Conservation (phyloP, 2,888 invertebrate genomes). For the Sarcophaga variegata region DNA sequence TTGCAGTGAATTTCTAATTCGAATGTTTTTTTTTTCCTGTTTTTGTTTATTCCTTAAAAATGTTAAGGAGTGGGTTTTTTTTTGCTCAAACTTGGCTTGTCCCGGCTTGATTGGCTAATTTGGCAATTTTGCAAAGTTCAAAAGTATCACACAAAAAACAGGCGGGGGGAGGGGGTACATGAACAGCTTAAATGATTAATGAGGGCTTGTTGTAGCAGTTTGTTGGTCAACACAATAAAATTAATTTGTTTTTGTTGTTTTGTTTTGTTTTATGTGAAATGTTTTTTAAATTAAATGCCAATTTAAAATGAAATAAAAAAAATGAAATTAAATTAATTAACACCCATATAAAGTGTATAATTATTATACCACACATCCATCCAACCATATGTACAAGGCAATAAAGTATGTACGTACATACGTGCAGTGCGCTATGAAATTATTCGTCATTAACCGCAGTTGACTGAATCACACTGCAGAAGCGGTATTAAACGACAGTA, state of each 20-base stretch:
- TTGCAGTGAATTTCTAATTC: slow-evolving; percentile 3
- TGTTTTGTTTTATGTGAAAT: not conserved
- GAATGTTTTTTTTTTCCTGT: slow-evolving; percentile 18
- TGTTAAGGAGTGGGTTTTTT: not conserved
- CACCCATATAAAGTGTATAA: slow-evolving; percentile 13
- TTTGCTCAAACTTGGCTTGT: not conserved
- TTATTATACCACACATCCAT: not conserved
- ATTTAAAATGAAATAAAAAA: not conserved
- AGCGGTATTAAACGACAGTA: too few species aligned
- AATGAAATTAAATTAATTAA: slow-evolving; percentile 5
- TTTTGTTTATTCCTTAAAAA: not conserved
- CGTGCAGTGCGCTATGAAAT: too few species aligned
- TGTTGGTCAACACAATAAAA: too few species aligned
- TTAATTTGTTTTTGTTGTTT: too few species aligned
- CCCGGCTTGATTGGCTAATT: not conserved
- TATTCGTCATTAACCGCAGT: too few species aligned
- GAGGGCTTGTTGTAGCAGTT: not conserved
- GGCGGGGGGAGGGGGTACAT: too few species aligned
- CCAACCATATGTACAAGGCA: too few species aligned
- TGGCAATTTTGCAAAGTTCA: not conserved
- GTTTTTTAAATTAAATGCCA: not conserved
- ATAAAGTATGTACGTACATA: too few species aligned
- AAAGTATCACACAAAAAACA: too few species aligned
- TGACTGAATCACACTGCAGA: too few species aligned
- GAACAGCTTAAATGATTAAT: not conserved